These are phyloP conservation scores for Himalopsyche japonica DNA, from an alignment of 2,888 invertebrate species.

Conservation along the genomic window DNA sequence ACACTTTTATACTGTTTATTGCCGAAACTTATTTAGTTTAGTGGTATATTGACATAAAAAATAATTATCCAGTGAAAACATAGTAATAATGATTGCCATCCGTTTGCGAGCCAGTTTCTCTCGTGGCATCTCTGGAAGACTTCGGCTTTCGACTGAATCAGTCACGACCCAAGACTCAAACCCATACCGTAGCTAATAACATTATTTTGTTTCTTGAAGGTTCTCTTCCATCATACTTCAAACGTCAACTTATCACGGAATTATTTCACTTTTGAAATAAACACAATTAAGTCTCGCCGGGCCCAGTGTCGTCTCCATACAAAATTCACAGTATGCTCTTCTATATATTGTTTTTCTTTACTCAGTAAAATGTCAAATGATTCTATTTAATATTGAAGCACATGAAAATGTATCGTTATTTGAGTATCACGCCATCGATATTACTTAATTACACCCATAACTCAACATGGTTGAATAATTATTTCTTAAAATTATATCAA, in stretches of 20 bases:
- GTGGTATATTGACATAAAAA: background rate
- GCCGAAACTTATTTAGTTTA: no score
- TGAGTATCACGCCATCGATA: no score
- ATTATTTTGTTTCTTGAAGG: constrained; percentile 24
- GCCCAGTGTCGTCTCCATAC: background rate
- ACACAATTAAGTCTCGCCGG: background rate
- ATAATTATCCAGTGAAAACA: no score
- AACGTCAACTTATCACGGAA: background rate
- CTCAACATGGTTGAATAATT: no score
- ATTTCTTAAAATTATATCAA: no score
- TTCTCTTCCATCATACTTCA: constrained; percentile 7
- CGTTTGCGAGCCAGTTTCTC: background rate
- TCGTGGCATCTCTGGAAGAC: background rate
- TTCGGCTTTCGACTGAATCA: background rate
- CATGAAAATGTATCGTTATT: no score
- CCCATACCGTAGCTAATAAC: constrained; percentile 23
- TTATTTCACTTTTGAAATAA: background rate
- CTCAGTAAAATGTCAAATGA: no score
- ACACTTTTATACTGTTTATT: no score
- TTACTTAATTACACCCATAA: no score
- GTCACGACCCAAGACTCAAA: constrained; percentile 16
- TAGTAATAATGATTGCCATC: background rate
- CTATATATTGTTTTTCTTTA: no score
- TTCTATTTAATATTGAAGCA: no score
- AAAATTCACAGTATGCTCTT: no score